Evolutionary conservation across 2,888 invertebrate species (phyloP).

Genomic region (Cenopis cana): DNA sequence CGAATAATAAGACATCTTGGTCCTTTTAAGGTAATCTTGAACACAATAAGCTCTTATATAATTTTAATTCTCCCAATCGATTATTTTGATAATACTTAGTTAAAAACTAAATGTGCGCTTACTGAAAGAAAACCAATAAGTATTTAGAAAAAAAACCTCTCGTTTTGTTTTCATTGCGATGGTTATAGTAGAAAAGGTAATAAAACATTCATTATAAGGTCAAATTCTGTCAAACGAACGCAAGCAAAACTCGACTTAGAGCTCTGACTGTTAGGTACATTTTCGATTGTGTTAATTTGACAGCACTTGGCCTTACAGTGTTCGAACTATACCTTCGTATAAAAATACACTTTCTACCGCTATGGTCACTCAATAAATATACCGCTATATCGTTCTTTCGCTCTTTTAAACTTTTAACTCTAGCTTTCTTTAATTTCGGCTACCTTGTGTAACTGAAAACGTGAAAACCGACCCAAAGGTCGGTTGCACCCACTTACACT

Average conservation of each 20-base stretch:
- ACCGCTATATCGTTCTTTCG: background rate
- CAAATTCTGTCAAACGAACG: no score
- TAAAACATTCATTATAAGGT: no score
- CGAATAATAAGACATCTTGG: background rate
- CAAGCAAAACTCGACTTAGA: no score
- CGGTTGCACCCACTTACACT: no score
- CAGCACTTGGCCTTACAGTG: no score
- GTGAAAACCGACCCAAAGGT: no score
- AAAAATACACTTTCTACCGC: no score
- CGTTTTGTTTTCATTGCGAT: background rate
- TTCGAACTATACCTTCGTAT: no score
- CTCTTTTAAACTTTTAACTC: no score
- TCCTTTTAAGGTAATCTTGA: constrained; percentile 29
- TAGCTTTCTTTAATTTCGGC: no score
- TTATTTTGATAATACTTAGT: background rate
- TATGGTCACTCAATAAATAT: background rate
- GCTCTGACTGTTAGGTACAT: no score
- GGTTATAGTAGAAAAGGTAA: background rate
- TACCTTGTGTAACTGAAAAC: background rate
- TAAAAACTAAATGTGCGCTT: background rate
- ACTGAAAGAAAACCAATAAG: background rate
- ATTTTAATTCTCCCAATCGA: background rate
- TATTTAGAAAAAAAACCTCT: background rate
- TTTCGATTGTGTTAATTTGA: no score
- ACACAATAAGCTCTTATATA: constrained; percentile 19